Evolutionary conservation across 1,140 invertebrate genomes (phyloP).

Genomic region (Micrasema minimum): DNA sequence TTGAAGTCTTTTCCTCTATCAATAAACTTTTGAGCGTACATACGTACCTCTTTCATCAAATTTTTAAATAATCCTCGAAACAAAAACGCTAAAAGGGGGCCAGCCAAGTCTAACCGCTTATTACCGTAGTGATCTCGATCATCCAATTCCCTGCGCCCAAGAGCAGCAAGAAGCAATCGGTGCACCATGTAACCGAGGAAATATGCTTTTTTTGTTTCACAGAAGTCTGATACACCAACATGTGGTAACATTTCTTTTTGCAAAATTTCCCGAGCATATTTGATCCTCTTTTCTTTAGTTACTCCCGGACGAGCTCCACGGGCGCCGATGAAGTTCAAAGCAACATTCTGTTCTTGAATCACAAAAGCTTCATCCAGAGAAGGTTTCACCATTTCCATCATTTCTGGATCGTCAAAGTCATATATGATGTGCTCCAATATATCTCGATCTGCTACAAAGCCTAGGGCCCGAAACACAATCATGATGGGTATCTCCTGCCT

Average conservation of each 20-base stretch:
- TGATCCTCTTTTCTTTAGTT: conserved; percentile 98
- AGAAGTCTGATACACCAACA: conserved; percentile 98
- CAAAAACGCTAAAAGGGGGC: conserved; percentile 94
- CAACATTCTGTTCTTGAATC: conserved; percentile 98
- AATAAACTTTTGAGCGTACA: conserved; percentile 99
- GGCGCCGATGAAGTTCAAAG: conserved; percentile 97
- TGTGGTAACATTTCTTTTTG: conserved; percentile 99
- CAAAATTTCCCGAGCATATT: conserved; percentile 98
- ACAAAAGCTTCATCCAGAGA: conserved; percentile 99
- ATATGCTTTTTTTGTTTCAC: conserved; percentile 99
- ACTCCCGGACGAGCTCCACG: conserved; percentile 97
- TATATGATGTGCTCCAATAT: conserved; percentile 99
- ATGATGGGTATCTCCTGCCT: conserved; percentile 99
- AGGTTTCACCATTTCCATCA: conserved; percentile 99
- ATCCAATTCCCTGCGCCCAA: conserved; percentile 96
- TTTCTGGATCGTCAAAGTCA: conserved; percentile 99
- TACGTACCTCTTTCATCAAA: conserved; percentile 93
- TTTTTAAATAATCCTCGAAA: conserved; percentile 95
- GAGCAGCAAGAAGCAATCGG: conserved; percentile 88
- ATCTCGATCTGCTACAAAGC: conserved; percentile 98
- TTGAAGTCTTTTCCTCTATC: conserved; percentile 99
- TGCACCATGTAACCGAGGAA: conserved; percentile 99
- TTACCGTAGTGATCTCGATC: conserved; percentile 99
- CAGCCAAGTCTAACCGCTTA: conserved; percentile 96
- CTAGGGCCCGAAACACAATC: conserved; percentile 96